These are phyloP conservation scores for Graptemys geographica DNA, from an alignment of 2,797 vertebrate genomes.

Conservation along the genomic window DNA sequence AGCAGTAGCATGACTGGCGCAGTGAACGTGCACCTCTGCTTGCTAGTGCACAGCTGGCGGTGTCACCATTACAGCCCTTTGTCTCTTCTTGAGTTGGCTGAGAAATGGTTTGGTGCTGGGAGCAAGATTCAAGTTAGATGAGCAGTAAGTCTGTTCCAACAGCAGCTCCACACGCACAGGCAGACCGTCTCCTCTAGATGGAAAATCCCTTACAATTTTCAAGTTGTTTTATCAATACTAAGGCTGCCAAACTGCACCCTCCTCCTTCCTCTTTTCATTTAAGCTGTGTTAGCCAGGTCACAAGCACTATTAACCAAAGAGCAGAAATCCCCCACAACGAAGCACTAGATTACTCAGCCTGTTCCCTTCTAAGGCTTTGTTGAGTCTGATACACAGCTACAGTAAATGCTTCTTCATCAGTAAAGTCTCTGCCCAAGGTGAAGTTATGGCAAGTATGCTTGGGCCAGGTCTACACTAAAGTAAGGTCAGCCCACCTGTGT, in stretches of 20 bases:
- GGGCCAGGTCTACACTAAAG: background rate
- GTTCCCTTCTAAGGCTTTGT: slow-evolving; percentile 33
- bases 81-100: too few species aligned
- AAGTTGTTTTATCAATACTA: background rate
- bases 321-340: slow-evolving; percentile 52
- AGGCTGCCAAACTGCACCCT: slow-evolving; percentile 2
- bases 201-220: background rate
- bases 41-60: background rate
- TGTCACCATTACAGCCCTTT: background rate
- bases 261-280: slow-evolving; percentile 59
- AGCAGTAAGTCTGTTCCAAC: fast-evolving
- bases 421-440: slow-evolving; percentile 28
- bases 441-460: slow-evolving; percentile 53
- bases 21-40: background rate
- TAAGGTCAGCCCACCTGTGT: background rate
- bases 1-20: background rate
- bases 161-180: background rate
- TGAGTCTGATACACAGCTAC: slow-evolving; percentile 38
- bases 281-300: slow-evolving; percentile 21
- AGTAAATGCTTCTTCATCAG: slow-evolving; percentile 48
- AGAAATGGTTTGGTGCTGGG: background rate
- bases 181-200: background rate
- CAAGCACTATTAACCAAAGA: slow-evolving; percentile 42
- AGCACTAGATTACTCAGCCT: slow-evolving; percentile 69
- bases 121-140: background rate